Evolutionary conservation across 2,113 vertebrate genomes (phyloP).

Genomic region (Plestiodon gilberti): DNA sequence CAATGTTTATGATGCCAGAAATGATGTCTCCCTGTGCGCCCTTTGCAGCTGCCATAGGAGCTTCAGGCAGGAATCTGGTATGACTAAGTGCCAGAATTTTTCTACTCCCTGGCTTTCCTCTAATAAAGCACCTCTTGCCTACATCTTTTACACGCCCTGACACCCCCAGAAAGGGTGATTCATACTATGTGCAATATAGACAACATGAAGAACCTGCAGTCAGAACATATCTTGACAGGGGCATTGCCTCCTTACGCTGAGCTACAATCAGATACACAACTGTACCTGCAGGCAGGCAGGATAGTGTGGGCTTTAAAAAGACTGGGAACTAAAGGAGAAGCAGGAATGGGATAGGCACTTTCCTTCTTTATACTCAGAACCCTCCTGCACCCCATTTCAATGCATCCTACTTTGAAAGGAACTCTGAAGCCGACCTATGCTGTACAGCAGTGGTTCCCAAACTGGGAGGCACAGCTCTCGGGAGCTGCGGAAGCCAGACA

Average conservation of each 20-base stretch:
- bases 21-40: background rate
- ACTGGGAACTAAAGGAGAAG: background rate
- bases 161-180: background rate
- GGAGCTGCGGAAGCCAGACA: too few relatives aligned
- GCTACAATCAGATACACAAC: background rate
- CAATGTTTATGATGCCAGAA: conserved; percentile 2
- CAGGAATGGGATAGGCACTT: background rate
- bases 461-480: too few relatives aligned
- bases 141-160: background rate
- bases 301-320: background rate
- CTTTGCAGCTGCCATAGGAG: background rate
- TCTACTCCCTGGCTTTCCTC: background rate
- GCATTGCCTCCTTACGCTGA: background rate
- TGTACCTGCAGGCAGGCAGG: background rate
- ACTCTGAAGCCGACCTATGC: background rate
- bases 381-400: too few relatives aligned
- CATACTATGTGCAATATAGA: background rate
- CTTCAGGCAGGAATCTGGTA: background rate
- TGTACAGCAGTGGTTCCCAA: too few relatives aligned
- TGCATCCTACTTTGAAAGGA: background rate
- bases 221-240: background rate
- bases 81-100: conserved; percentile 9
- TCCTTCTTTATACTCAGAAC: background rate
- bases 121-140: background rate
- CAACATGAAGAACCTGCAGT: background rate